Base-by-base conservation (phyloP, 2,888 invertebrate genomes). In the Seira musarum region DNA sequence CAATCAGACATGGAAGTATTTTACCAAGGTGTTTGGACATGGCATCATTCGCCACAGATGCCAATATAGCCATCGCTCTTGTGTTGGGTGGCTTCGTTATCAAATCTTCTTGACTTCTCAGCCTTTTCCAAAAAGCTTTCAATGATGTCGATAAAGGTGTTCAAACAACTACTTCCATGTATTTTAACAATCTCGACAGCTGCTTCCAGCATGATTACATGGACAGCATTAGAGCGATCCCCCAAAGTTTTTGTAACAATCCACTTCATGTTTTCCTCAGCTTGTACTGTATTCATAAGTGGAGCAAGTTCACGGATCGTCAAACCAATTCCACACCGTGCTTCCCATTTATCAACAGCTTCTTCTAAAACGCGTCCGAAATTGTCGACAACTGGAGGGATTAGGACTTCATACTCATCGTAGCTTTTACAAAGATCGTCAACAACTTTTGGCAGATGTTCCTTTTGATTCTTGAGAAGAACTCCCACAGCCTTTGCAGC, bases 31-130 rank as follows among this genome's bases (percentile, higher is more conserved):
- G 97, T 88, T 95, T 93, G 10, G 95, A 96, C 72, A 98, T 91
- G 21, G 98, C 94, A 88, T 97, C 96, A 63, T 97, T 98, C 64
- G 98, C 97, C 3, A 98, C 98, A 25, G 97, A 95, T 1, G 98
- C 96, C 85, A 99, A 91, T 87, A 97, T 96, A 0, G 98, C 95
- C 74, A 99, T 90, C 0, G 98, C 98, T 90, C 96, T 95, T 15
- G 98, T 95, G 90, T 98, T 97, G 6, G 96, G 94, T 21, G 96
- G 96, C 5, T 93, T 92, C 96, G 15, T 95, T 94, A 90, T 99
- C 99, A 88, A 93, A 96, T 80, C 93, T 93, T 46, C 95, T 94
- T 0, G 95, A 95, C 88, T 96, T 95, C 0, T 98, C 97, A 0
- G 98, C 96, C 88, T 94, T 94, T 88, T 96, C 95, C 89, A 99